phyloP scores from a whole-genome alignment of 2,888 invertebrate genomes.

The Tipula unca region DNA sequence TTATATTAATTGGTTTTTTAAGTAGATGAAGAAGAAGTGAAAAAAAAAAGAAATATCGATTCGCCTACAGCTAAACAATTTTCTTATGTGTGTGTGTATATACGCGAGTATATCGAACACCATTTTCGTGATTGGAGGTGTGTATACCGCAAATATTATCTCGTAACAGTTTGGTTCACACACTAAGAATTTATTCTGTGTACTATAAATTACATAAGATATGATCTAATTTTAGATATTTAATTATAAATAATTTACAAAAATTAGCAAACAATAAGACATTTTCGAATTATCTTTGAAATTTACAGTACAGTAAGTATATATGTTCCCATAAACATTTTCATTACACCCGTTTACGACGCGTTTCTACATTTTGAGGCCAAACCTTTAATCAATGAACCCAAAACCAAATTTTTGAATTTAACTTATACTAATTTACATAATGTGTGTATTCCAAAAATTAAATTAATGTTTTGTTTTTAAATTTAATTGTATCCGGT shows the following conservation, averaged over 20 bases:
- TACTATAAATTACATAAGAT: not conserved
- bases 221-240: not conserved
- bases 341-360: not conserved
- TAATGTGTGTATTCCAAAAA: not conserved
- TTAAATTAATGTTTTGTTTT: not conserved
- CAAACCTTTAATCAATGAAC: not conserved
- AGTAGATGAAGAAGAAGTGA: not conserved
- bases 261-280: not conserved
- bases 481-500: not conserved
- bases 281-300: not conserved
- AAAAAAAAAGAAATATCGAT: not conserved
- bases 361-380: not conserved
- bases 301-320: not conserved
- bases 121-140: not conserved
- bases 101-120: too few relatives aligned
- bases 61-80: slow-evolving; percentile 8
- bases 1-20: not conserved
- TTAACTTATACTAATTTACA: not conserved
- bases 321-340: not conserved
- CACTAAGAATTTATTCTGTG: not conserved
- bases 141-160: too few relatives aligned
- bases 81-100: too few relatives aligned
- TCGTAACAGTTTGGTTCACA: not conserved
- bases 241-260: not conserved
- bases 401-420: not conserved